Percentiles rank a stretch among this genome's conserved stretches.
Evolutionary conservation across 2,797 vertebrate species (phyloP).

Genomic region (Prionace glauca): DNA sequence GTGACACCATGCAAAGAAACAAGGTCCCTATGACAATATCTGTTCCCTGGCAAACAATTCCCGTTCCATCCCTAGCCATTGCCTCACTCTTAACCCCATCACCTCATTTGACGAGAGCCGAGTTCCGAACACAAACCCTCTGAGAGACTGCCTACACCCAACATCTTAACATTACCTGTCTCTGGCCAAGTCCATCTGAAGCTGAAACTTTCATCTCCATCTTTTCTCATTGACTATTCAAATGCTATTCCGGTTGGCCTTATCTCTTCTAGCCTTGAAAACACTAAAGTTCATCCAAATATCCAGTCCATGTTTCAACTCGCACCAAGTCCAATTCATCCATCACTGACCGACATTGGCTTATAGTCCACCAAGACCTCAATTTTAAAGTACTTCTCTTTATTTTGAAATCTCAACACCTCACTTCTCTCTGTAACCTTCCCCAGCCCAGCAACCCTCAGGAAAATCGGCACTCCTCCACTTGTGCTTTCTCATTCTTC

Average conservation of each 20-base stretch:
- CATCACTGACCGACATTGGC: not conserved
- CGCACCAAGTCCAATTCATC: not conserved
- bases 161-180: no score
- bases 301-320: not conserved
- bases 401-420: not conserved
- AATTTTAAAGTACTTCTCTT: not conserved
- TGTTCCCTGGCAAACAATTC: not conserved
- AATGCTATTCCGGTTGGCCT: not conserved
- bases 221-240: no score
- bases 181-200: no score
- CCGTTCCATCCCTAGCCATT: no score
- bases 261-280: not conserved
- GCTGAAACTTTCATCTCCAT: no score
- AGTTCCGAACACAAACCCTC: no score
- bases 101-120: no score
- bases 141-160: no score
- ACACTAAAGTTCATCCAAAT: not conserved
- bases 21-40: not conserved
- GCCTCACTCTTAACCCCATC: no score
- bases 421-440: not conserved
- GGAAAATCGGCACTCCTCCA: not conserved
- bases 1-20: not conserved
- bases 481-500: not conserved
- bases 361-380: not conserved
- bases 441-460: not conserved